Evolutionary conservation across 2,888 invertebrate species (phyloP).

Genomic region (Brachypalpus laphriformis): DNA sequence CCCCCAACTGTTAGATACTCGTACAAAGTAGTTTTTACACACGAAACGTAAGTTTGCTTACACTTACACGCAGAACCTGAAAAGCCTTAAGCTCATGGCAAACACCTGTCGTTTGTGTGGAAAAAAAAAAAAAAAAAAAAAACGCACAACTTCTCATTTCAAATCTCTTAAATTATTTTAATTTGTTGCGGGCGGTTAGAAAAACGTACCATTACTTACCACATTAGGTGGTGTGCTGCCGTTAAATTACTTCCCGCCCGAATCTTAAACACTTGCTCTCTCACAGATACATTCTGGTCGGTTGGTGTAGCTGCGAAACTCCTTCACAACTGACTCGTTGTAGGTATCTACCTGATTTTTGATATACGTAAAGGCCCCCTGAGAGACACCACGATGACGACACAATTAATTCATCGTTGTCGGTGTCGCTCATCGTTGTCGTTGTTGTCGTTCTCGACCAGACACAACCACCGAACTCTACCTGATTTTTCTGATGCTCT

Average conservation of each 20-base stretch:
- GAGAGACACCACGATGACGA: slow-evolving; percentile 41
- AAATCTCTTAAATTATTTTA: slow-evolving; percentile 9
- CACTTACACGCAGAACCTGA: not conserved
- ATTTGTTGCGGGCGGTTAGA: slow-evolving; percentile 33
- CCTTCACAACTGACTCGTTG: not conserved
- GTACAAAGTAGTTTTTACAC: not conserved
- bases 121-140: too few species aligned
- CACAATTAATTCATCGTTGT: slow-evolving; percentile 58
- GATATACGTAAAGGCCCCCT: slow-evolving; percentile 9
- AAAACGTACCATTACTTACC: slow-evolving; percentile 5
- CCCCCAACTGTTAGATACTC: not conserved
- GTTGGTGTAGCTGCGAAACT: not conserved
- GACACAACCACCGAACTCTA: slow-evolving; percentile 51
- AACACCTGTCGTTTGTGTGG: slow-evolving; percentile 55
- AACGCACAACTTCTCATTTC: slow-evolving; percentile 37
- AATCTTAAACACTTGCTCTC: slow-evolving; percentile 1
- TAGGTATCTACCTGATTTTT: slow-evolving; percentile 36
- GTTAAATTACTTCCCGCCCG: slow-evolving; percentile 38
- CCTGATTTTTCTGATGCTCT: slow-evolving; percentile 70
- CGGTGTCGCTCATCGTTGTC: slow-evolving; percentile 19
- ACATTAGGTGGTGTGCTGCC: slow-evolving; percentile 11
- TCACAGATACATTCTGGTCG: not conserved
- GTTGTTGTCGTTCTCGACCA: slow-evolving; percentile 25
- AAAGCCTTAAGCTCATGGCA: slow-evolving; percentile 40
- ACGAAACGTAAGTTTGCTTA: not conserved